These are phyloP conservation scores for Nerophis ophidion DNA, from an alignment of 2,113 vertebrate genomes.

Conservation along the genomic window DNA sequence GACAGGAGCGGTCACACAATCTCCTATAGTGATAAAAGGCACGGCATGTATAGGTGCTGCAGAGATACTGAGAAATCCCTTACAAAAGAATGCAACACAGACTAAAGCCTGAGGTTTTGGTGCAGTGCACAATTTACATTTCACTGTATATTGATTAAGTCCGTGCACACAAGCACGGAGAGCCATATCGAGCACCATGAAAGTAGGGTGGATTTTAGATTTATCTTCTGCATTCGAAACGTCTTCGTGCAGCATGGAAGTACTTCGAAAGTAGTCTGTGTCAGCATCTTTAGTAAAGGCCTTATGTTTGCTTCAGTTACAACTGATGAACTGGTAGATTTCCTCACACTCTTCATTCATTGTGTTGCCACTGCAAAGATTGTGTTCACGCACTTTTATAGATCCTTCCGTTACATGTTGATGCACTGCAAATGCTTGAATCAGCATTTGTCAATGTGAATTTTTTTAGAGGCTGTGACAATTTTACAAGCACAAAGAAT, in stretches of 20 bases:
- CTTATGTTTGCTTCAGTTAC: conserved; percentile 39
- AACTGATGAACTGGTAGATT: conserved; percentile 19
- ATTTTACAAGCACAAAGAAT: too few relatives aligned
- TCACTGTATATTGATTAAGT: conserved; percentile 67
- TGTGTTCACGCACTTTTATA: too few relatives aligned
- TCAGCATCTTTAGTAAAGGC: conserved; percentile 34
- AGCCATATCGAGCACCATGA: conserved; percentile 56
- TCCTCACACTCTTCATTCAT: conserved; percentile 1
- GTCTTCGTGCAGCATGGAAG: conserved; percentile 58
- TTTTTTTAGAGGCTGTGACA: too few relatives aligned
- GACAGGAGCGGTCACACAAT: conserved; percentile 58
- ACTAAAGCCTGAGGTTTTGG: conserved; percentile 50
- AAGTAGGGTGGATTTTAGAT: conserved; percentile 58
- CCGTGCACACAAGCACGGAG: conserved; percentile 48
- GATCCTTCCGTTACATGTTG: too few relatives aligned
- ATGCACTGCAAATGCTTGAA: too few relatives aligned
- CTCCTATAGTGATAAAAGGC: conserved; percentile 60
- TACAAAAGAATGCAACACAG: conserved; percentile 36
- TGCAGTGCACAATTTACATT: conserved; percentile 72
- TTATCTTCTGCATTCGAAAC: conserved; percentile 62
- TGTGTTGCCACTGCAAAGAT: not conserved
- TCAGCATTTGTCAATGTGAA: too few relatives aligned
- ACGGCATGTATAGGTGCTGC: conserved; percentile 30
- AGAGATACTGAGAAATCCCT: conserved; percentile 30
- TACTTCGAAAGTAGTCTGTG: conserved; percentile 42